These are phyloP conservation scores for Gallinago undulata DNA, from an alignment of 2,113 vertebrate genomes.

Conservation along the genomic window DNA sequence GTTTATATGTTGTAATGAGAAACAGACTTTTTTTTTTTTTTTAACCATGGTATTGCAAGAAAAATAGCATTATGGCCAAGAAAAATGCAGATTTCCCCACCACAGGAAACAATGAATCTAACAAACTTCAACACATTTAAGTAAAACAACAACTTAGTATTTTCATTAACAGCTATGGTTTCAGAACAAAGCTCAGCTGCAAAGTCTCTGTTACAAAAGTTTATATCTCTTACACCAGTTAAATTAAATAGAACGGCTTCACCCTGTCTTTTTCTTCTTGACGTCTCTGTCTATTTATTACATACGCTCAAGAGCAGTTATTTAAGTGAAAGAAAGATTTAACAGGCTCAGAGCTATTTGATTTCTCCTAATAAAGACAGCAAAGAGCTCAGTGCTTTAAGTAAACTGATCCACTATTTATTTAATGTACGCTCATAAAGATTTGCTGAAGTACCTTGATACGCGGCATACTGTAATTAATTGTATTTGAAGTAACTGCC, in stretches of 20 bases:
- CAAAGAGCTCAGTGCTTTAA: neutral
- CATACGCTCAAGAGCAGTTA: neutral
- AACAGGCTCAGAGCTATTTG: conserved; percentile 15
- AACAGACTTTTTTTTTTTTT: conserved; percentile 44
- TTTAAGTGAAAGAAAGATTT: conserved; percentile 28
- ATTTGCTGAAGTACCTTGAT: neutral
- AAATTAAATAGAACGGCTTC: conserved; percentile 21
- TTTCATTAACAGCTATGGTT: conserved; percentile 69
- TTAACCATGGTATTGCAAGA: conserved; percentile 63
- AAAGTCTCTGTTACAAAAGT: neutral
- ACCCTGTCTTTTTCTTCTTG: neutral
- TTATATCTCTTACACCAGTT: neutral
- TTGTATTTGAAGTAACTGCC: neutral
- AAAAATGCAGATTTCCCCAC: conserved; percentile 74
- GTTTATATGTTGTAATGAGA: conserved; percentile 76
- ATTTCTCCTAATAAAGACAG: conserved; percentile 7
- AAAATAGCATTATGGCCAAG: conserved; percentile 77
- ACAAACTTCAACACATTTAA: conserved; percentile 76
- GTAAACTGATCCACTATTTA: conserved; percentile 2
- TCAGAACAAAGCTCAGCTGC: conserved; percentile 35
- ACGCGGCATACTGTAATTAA: neutral
- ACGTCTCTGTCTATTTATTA: neutral
- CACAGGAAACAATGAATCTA: conserved; percentile 80
- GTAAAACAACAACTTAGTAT: conserved; percentile 72
- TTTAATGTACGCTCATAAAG: neutral